Evolutionary conservation across 2,888 invertebrate species (phyloP), one percentile per base, ranked within the genome.

Genomic region (Myopa testacea): DNA sequence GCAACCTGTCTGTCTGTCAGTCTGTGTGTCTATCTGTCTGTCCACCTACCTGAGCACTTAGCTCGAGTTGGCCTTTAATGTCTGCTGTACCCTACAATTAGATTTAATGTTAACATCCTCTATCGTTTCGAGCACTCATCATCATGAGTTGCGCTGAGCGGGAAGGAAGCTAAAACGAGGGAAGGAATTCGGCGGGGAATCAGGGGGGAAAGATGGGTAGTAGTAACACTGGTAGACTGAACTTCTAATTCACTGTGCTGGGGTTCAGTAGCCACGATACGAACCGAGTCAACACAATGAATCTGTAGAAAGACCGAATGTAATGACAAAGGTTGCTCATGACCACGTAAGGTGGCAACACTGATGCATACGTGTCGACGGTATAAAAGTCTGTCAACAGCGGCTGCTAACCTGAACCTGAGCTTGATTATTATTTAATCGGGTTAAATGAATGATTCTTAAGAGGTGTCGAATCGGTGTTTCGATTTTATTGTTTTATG

Each of bases 41-140:
- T 45, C 26, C 52, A 14, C 10, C 52, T 69, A 52, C 26, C 52
- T 69, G 34, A 34, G 58, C 70, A 58, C 62, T 58, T 60, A 26
- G 45, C 40, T 75, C 68, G 68, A 60, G 19, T 83, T 82, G 82
- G 83, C 81, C 84, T 85, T 84, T 84, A 84, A 85, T 81, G 78
- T 73, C 76, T 75, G 63, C 78, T 80, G 80, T 81, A 81, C 82
- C 81, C 82, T 83, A 81, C 85, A 85, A 85, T 85, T 85, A 85
- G 85, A 83, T 82, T 85, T 85, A 85, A 86, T 85, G 85, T 85
- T 86, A 85, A 85, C 85, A 85, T 85, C 86, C 86, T 85, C 84
- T 82, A 78, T 63, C n/a, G 55, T 26, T 45, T 26, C 52, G 14
- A 7, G 70, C 50, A 45, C 45, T 45, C 45, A 45, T 45, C 6